Evolutionary conservation across 2,888 invertebrate species (phyloP).

Genomic region (Augiades crinisus): DNA sequence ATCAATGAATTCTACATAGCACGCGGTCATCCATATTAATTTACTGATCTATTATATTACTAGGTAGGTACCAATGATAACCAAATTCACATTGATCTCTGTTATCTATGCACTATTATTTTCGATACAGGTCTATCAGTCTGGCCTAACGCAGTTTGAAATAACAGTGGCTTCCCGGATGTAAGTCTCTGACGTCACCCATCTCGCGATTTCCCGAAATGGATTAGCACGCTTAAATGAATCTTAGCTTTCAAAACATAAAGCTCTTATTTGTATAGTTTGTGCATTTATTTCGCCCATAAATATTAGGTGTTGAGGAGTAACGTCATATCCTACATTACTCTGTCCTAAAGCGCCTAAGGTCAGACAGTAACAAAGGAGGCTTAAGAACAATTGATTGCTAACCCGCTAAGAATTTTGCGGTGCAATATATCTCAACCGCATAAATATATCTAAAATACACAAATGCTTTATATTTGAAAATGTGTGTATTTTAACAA

Average conservation of each 20-base stretch:
- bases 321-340: conserved; percentile 1
- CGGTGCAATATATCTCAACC: not conserved
- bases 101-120: conserved; percentile 4
- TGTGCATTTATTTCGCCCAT: not conserved
- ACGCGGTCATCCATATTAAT: conserved; percentile 17
- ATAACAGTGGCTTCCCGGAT: conserved; percentile 76
- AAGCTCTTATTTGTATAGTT: conserved; percentile 39
- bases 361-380: conserved; percentile 2
- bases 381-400: not conserved
- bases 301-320: not conserved
- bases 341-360: conserved; percentile 6
- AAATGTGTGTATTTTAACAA: no score
- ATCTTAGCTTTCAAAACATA: conserved; percentile 42
- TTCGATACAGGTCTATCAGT: conserved; percentile 21
- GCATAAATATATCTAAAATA: not conserved
- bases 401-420: not conserved
- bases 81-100: conserved; percentile 16
- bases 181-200: conserved; percentile 66
- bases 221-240: conserved; percentile 38
- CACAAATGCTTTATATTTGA: not conserved
- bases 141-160: conserved; percentile 45
- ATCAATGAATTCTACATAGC: not conserved
- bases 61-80: conserved; percentile 5
- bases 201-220: conserved; percentile 63
- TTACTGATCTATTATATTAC: conserved; percentile 13